A percentile compares a stretch with the other conserved stretches of the same genome.
These are phyloP conservation scores for Archips crataeganus DNA, from an alignment of 2,888 invertebrate species.

Conservation along the genomic window DNA sequence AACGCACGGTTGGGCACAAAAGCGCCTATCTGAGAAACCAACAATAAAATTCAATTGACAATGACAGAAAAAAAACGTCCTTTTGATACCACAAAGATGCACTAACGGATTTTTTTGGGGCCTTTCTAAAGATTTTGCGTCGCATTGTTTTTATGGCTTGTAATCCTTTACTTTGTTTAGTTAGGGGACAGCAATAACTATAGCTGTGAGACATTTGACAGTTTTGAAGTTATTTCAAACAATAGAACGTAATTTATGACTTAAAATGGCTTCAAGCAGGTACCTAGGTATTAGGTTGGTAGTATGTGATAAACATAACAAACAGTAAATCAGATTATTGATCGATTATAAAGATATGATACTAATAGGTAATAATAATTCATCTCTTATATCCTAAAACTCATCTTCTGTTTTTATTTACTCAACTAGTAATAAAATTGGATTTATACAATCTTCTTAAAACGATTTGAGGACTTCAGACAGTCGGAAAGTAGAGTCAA, in stretches of 20 bases:
- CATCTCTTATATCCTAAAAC: not conserved
- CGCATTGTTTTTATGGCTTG: constrained; percentile 72
- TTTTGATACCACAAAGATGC: constrained; percentile 73
- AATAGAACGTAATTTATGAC: constrained; percentile 25
- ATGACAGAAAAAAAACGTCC: constrained; percentile 70
- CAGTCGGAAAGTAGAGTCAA: not conserved
- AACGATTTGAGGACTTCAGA: not conserved
- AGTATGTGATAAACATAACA: not conserved
- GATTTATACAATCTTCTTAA: not conserved
- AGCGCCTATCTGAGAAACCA: constrained; percentile 81
- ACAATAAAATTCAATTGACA: constrained; percentile 86
- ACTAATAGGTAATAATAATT: not conserved
- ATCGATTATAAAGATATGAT: not conserved
- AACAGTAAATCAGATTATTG: constrained; percentile 4
- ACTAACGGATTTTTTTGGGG: constrained; percentile 74
- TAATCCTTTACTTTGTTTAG: constrained; percentile 59
- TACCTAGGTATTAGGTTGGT: not conserved
- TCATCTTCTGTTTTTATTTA: not conserved
- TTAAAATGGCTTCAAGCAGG: not conserved
- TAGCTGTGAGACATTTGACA: constrained; percentile 21
- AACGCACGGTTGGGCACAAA: constrained; percentile 83
- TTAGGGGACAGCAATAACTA: constrained; percentile 25
- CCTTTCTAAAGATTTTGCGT: constrained; percentile 78
- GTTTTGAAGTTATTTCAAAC: constrained; percentile 11
- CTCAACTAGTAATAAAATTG: not conserved